Base-by-base conservation (phyloP, 2,888 invertebrate species). In the Galeruca laticollis region DNA sequence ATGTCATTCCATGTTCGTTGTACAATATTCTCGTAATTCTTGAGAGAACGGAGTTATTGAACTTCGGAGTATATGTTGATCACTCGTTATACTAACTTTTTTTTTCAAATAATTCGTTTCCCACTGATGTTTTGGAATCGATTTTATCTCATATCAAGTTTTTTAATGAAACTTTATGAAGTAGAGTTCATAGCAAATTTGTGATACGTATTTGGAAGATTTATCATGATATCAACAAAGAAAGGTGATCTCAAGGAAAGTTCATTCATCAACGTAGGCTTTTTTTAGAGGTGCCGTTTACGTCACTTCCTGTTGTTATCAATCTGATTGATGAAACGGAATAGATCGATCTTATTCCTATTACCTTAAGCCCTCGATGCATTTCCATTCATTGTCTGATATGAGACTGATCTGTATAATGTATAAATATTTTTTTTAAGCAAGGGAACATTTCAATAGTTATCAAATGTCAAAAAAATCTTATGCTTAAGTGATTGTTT, bases 271-370 rank as follows among this genome's bases (percentile, higher is more conserved):
- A 75, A 73, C 71, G 69, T 56, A 66, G 68, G 69, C 65, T 72
- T 72, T 73, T 79, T 78, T 80, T 78, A 74, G 72, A 79, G 75
- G 78, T 78, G 78, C 74, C 77, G 75, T 77, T 77, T 75, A 74
- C 79, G 79, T 79, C 79, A 79, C 70, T 78, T 80, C 80, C 78
- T 75, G 77, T 78, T 78, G 78, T 80, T 80, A 80, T 80, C 80
- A 80, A 77, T 79, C 78, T 79, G 80, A 79, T 79, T 80, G 80
- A 80, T 80, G 79, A 63, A 76, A 60, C 69, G 66, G 66, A 68
- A 73, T 68, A 72, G 60, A 74, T 74, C 74, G 72, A 74, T 74
- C 72, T 74, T 66, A 15, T 57, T 57, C 33, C 18, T 35, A 35
- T 57, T n/a, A 15, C 47, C 47, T 18, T 47, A 47, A 47, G 18